Evolutionary conservation across 2,797 vertebrate species (phyloP), one percentile per base, ranked within the genome.

Genomic region (Moxostoma hubbsi): DNA sequence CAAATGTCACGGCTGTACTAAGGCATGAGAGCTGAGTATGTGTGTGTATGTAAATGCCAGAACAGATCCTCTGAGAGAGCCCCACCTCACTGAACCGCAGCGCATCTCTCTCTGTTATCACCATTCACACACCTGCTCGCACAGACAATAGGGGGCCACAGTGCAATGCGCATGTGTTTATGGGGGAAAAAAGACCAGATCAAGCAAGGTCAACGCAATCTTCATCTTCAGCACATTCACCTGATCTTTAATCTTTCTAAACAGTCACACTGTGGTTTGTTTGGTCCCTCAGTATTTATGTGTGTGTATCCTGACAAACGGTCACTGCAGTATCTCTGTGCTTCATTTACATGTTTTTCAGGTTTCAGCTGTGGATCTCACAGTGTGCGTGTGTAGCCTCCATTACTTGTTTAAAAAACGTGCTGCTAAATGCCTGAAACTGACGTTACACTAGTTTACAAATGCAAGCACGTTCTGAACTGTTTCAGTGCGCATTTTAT

Each of bases 61-160:
- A 63, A 77, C 73, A 81, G 65, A 70, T 80, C 63, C 73, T 80
- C 81, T 62, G 82, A 74, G 47, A 7, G 43, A 36, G 81, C 82
- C 86, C 90, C 87, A 88, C 87, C 89, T 89, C 58, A 10, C 57
- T 86, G 88, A 92, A 89, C 89, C 87, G 79, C 64, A 68, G 87
- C 88, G 81, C 87, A 83, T 86, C 83, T 12, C n/a, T 73, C 67
- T 75, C 81, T 75, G 88, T 93, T 94, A 94, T 93, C 93, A 90
- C 87, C 88, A 80, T 83, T 79, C 83, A 85, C 84, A 90, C 93
- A 94, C 91, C 92, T 94, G 92, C 83, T 73, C 82, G 82, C 73
- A 15, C 79, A 69, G 79, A 93, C 91, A 92, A 92, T 87, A 84
- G 74, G 68, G 36, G 82, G 78, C 76, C 77, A 73, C 5, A n/a